Evolutionary conservation across 2,113 vertebrate species (phyloP).

Genomic region (Progne subis): DNA sequence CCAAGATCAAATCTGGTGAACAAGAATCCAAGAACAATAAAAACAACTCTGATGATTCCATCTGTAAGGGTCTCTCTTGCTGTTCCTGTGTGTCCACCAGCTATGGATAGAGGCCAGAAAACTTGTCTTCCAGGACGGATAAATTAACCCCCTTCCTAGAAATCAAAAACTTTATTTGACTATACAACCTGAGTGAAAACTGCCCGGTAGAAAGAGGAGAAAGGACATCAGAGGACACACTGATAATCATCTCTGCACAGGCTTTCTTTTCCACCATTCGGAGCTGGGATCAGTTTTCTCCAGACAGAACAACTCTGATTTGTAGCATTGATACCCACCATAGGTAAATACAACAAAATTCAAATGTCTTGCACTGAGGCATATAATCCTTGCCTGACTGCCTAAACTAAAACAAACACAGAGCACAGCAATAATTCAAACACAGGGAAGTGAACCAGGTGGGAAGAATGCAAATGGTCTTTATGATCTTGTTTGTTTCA

Average conservation of each 20-base stretch:
- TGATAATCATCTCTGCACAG: background rate
- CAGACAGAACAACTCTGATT: background rate
- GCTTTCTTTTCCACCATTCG: background rate
- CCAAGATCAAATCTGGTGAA: background rate
- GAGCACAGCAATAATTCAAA: background rate
- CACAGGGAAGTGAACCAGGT: accelerated
- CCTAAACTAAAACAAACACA: background rate
- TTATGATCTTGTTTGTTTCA: background rate
- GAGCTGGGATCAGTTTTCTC: background rate
- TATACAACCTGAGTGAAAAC: background rate
- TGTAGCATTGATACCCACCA: background rate
- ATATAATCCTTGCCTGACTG: background rate
- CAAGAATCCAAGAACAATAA: no score
- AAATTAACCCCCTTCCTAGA: background rate
- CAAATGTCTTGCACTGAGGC: background rate
- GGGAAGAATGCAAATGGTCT: slow-evolving; percentile 3
- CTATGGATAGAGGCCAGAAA: background rate
- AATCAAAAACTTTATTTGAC: background rate
- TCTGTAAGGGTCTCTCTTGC: background rate
- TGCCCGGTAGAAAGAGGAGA: background rate
- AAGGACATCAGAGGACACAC: background rate
- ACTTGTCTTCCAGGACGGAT: background rate
- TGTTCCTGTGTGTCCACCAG: background rate
- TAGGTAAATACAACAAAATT: background rate
- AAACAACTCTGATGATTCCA: background rate